phyloP scores from a whole-genome alignment of 2,113 vertebrate species.

The Melanotaenia duboulayi region DNA sequence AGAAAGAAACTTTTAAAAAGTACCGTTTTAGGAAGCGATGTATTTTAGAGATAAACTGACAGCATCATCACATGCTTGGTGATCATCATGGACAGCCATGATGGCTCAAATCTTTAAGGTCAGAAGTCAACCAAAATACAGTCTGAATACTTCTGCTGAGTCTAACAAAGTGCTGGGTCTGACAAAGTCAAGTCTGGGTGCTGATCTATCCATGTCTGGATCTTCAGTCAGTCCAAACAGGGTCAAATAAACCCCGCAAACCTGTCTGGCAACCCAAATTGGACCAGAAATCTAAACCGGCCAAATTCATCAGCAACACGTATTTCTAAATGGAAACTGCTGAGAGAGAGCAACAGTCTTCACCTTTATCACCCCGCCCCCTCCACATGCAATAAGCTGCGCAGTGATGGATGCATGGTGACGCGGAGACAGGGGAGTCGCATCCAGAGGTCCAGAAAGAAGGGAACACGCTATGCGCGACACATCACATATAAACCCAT shows the following conservation, averaged over 20 bases:
- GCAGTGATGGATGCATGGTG: conserved; percentile 24
- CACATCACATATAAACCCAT: conserved; percentile 23
- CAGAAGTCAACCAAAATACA: no score
- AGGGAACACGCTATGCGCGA: not conserved
- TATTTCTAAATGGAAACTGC: not conserved
- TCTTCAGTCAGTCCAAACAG: no score
- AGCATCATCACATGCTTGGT: no score
- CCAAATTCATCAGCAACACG: not conserved
- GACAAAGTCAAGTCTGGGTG: no score
- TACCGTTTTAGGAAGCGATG: no score
- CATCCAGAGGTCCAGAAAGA: conserved; percentile 40
- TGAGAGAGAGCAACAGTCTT: conserved; percentile 12
- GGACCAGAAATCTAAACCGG: not conserved
- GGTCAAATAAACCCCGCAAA: not conserved
- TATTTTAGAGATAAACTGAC: no score
- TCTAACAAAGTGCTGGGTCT: no score
- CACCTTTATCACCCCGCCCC: conserved; percentile 6
- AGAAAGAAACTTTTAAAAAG: no score
- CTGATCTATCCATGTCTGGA: no score
- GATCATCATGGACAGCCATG: no score
- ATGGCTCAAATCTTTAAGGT: no score
- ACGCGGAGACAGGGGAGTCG: conserved; percentile 17
- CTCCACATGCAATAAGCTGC: conserved; percentile 1
- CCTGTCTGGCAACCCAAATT: not conserved
- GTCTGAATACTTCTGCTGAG: no score